Evolutionary conservation across 1,140 invertebrate species (phyloP).

Genomic region (Diorhabda elongata): DNA sequence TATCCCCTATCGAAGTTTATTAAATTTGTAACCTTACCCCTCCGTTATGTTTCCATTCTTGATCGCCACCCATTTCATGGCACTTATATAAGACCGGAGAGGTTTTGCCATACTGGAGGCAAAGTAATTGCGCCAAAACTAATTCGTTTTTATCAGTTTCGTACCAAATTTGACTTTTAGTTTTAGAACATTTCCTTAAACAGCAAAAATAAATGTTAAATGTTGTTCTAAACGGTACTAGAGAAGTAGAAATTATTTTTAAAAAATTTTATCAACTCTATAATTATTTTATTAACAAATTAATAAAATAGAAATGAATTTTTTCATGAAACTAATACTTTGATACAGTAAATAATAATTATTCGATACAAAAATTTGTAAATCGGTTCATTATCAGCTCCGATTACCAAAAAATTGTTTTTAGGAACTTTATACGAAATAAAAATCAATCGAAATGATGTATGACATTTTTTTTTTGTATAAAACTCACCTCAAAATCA

Average conservation of each 20-base stretch:
- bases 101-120: constrained; percentile 70
- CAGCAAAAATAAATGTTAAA: background rate
- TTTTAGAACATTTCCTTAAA: constrained; percentile 56
- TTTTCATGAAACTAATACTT: no score
- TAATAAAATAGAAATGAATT: no score
- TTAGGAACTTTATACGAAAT: no score
- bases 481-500: constrained; percentile 55
- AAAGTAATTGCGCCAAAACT: constrained; percentile 78
- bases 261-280: no score
- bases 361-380: no score
- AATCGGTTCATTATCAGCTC: no score
- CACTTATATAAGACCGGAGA: constrained; percentile 78
- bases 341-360: no score
- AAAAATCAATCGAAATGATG: no score
- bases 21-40: constrained; percentile 50
- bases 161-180: constrained; percentile 78
- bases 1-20: background rate
- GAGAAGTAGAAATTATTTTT: no score
- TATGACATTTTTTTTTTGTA: background rate
- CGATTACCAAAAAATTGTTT: no score
- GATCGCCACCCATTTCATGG: constrained; percentile 83
- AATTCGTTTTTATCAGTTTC: constrained; percentile 82
- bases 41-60: constrained; percentile 80
- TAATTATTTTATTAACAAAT: no score
- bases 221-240: no score